Evolutionary conservation across 2,888 invertebrate genomes (phyloP), one percentile per base, ranked within the genome.

Genomic region (Glaucopsyche alexis): DNA sequence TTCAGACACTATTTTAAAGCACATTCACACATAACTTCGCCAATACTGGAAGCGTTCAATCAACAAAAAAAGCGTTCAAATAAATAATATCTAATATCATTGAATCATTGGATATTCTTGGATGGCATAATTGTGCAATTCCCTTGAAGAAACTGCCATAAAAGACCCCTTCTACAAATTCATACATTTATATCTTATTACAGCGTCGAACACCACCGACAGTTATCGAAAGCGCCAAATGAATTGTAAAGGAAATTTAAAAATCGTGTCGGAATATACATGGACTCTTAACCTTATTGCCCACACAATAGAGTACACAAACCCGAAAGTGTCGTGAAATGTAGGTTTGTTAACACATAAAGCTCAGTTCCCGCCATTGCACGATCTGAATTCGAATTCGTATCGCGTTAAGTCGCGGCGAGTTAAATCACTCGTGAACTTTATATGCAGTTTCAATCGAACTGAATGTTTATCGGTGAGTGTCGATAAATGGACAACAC

Each of bases 401-500:
- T 83, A 84, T 82, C 83, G 82, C 81, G 81, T 80, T 81, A 81
- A 79, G 76, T 80, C 75, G 88, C 87, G 88, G 88, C 86, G 82
- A 88, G 90, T 90, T 90, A 87, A 91, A 91, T 91, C 87, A 90
- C 79, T 83, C 83, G 88, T 85, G 81, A 86, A 86, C 81, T 78
- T 83, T 83, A 83, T 87, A 87, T 89, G 88, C 88, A 88, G 83
- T 89, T 87, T 85, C 81, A 81, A 81, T 82, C 81, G 84, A 87
- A 84, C 82, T 81, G 82, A 82, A 85, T 84, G 83, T 85, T 83
- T 86, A 87, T 87, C 87, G 84, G 81, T 85, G 85, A 86, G 84
- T 84, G 84, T 86, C 85, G 85, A 83, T 85, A 84, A 83, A 81
- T 81, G 83, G 79, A 84, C 83, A 79, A 80, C 81, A 82, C 81